Base-by-base conservation (phyloP, 2,888 invertebrate genomes). In the Nebria salina region DNA sequence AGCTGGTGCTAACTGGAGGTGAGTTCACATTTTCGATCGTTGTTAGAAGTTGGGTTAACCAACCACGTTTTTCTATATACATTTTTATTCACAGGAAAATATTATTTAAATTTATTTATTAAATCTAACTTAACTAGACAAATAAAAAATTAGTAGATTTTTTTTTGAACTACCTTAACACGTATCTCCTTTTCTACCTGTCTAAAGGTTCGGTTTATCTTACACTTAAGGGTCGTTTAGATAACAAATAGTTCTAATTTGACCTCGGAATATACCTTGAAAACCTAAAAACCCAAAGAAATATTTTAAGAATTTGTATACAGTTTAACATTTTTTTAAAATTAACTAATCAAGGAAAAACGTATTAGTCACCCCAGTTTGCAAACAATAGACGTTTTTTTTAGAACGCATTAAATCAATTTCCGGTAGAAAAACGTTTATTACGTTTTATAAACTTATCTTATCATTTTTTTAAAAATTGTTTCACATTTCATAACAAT, bases 1-100 rank as follows among this genome's bases (percentile, higher is more conserved):
- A 93, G 90, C 91, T 97, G 86, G 96, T 97, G 84, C 92, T 97
- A 84, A 97, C 97, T 85, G 97, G 97, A 91, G 96, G 96, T 96
- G 92, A 92, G 93, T 90, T 76, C 41, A 25, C 65, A 20, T 25
- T 26, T 9, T 20, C 42, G 34, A n/a, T 9, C 54, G 65, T 72
- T 65, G 54, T 65, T 78, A 66, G 20, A 77, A 77, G 72, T 82
- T 43, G 70, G 75, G 66, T 80, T 80, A 68, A 66, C 25, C 66
- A 20, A 72, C 77, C 64, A 80, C 81, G 82, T 80, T 82, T 79
- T 81, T 25, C 13, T 41, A 20, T 65, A 77, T 34, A 15, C 72
- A 26, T 34, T 9, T 2, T 65, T 42, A 72, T 26, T 73, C 34
- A 25, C 9, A 78, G 25, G 54, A 7, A 54, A 11, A 1, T 54